These are phyloP conservation scores for Rana temporaria DNA, from an alignment of 2,113 vertebrate species.

Conservation along the genomic window DNA sequence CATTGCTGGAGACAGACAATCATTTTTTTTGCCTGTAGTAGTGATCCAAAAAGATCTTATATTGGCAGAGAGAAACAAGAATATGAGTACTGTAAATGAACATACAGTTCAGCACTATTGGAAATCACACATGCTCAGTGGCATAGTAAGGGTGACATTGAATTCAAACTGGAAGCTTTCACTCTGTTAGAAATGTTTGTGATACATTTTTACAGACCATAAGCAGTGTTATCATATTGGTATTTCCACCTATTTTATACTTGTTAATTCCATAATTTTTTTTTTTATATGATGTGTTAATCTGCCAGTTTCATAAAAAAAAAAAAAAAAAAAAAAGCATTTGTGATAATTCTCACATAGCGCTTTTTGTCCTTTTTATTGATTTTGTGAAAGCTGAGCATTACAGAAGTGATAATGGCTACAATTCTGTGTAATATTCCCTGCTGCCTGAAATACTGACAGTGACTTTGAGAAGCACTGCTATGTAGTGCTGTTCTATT, in stretches of 20 bases:
- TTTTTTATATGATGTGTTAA: conserved; percentile 65
- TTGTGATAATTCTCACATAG: conserved; percentile 71
- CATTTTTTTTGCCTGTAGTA: conserved; percentile 87
- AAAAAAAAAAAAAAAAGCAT: conserved; percentile 62
- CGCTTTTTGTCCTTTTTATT: conserved; percentile 71
- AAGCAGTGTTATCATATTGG: conserved; percentile 76
- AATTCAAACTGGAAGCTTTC: conserved; percentile 83
- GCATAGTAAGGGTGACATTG: conserved; percentile 59
- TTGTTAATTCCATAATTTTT: conserved; percentile 68
- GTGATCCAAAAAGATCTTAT: conserved; percentile 72
- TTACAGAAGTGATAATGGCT: conserved; percentile 46
- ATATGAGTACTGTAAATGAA: conserved; percentile 58
- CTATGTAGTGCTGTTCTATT: conserved; percentile 56
- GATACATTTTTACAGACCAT: conserved; percentile 67
- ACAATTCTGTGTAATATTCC: conserved; percentile 38
- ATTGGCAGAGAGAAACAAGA: conserved; percentile 71
- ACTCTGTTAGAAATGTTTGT: conserved; percentile 68
- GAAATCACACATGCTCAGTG: conserved; percentile 70
- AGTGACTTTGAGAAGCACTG: conserved; percentile 51
- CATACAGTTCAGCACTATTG: conserved; percentile 65
- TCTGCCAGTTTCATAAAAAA: conserved; percentile 66
- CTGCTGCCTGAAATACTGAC: conserved; percentile 52
- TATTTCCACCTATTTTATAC: conserved; percentile 71
- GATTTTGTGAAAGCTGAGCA: conserved; percentile 44
- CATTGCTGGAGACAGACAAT: conserved; percentile 97